These are phyloP conservation scores for Suncus etruscus DNA, from an alignment of 2,113 vertebrate species.

Conservation along the genomic window DNA sequence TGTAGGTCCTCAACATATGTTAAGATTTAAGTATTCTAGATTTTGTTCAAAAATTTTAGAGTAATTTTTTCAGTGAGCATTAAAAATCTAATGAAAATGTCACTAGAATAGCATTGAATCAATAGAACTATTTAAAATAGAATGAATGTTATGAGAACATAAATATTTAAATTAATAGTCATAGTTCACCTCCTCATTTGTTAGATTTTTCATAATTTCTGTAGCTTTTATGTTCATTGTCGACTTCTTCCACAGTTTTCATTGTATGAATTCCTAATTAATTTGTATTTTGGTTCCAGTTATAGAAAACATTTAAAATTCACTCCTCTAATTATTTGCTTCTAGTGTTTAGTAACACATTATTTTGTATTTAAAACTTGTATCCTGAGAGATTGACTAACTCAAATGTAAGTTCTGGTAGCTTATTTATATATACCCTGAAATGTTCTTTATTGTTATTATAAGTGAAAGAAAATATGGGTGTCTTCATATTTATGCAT, in stretches of 20 bases:
- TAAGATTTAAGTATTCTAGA: background rate
- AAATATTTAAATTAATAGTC: conserved; percentile 25
- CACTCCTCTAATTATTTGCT: background rate
- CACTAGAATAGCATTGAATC: background rate
- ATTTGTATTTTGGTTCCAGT: conserved; percentile 3
- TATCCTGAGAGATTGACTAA: background rate
- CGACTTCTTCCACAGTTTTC: background rate
- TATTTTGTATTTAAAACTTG: background rate
- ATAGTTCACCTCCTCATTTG: background rate
- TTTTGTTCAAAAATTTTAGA: conserved; percentile 41
- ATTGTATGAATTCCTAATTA: conserved; percentile 6
- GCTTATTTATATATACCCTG: background rate
- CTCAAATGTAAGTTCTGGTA: background rate
- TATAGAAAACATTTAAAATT: conserved; percentile 39
- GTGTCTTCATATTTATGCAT: background rate
- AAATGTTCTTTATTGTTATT: conserved; percentile 36
- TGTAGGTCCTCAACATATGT: background rate
- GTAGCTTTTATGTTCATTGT: conserved; percentile 2
- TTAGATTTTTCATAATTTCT: background rate
- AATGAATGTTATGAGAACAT: background rate
- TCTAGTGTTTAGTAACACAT: background rate
- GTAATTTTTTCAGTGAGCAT: background rate
- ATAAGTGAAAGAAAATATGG: background rate
- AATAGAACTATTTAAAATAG: background rate
- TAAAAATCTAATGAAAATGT: conserved; percentile 13